Evolutionary conservation across 2,113 vertebrate species (phyloP), one percentile per base, ranked within the genome.

Genomic region (Diadophis punctatus): DNA sequence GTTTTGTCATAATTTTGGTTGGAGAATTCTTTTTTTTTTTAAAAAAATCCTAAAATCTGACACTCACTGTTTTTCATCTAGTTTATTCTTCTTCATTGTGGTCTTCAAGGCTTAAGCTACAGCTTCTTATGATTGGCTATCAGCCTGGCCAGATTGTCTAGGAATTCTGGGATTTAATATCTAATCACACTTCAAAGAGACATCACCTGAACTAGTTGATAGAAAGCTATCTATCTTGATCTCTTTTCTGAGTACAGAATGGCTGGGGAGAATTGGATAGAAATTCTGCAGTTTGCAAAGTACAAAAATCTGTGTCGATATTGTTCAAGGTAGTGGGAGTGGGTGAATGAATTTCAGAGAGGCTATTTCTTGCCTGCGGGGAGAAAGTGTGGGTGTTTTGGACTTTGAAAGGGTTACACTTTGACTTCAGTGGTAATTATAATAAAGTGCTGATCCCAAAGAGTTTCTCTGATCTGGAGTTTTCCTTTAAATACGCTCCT

Each of bases 391-490:
- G 7, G 74, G 48, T 48, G 14, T 89, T 91, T 80, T 53, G 80
- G 55, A 86, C 92, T 90, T 90, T 90, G 68, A 39, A 87, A 92
- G 11, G 20, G 20, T 58, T 92, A 89, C 39, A 58, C 87, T 92
- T 92, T 89, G 68, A 85, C 52, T 88, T 53, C n/a, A 52, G 10
- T 60, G 23, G 14, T 89, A 89, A 86, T 60, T 89, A 46, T 18
- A 51, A 74, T 34, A 30, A 90, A 90, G 30, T 87, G 56, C 49
- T 80, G 89, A 74, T 84, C 51, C 80, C 86, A 55, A 80, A 80
- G 87, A 1, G 55, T 14, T 51, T 9, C 43, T 85, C 94, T 96
- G 93, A 94, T 95, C 94, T 93, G 94, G 95, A 94, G 93, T 93
- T 94, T 93, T 92, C 94, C 63, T 93, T 30, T n/a, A 4, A 91